phyloP scores from a whole-genome alignment of 2,888 invertebrate species.

The Heliconius sara region DNA sequence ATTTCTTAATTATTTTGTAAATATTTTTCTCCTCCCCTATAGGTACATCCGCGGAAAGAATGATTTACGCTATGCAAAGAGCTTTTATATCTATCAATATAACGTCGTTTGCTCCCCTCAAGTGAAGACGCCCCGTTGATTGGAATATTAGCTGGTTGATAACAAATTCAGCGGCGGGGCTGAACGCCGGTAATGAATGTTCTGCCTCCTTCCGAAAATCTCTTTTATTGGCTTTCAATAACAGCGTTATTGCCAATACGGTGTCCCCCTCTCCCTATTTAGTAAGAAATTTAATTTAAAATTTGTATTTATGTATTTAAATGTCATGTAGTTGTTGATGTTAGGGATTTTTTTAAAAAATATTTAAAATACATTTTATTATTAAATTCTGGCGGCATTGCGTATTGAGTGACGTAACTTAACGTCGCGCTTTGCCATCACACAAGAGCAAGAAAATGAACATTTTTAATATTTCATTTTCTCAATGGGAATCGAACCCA shows the following conservation, averaged over 20 bases:
- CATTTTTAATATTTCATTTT: no score
- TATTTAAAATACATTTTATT: background rate
- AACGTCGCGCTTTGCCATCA: no score
- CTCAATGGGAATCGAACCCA: no score
- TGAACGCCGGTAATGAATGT: slow-evolving; percentile 63
- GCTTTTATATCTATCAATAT: slow-evolving; percentile 39
- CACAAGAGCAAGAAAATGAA: no score
- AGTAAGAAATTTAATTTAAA: slow-evolving; percentile 7
- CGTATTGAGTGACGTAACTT: no score
- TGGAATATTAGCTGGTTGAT: slow-evolving; percentile 73
- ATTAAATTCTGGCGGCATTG: background rate
- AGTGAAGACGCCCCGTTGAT: slow-evolving; percentile 54
- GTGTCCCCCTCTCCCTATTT: background rate
- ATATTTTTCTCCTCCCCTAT: background rate
- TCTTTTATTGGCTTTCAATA: slow-evolving; percentile 53
- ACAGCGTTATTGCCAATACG: slow-evolving; percentile 26
- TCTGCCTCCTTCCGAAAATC: slow-evolving; percentile 49
- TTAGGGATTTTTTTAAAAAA: background rate
- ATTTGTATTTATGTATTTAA: background rate
- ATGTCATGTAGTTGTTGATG: background rate
- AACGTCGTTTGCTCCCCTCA: slow-evolving; percentile 50
- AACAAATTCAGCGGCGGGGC: slow-evolving; percentile 65
- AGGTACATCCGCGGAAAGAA: slow-evolving; percentile 6
- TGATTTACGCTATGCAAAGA: slow-evolving; percentile 37
- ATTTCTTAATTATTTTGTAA: background rate